Percentiles rank a stretch among this genome's conserved stretches.
phyloP scores from a whole-genome alignment of 2,888 invertebrate genomes.

The Villa cingulata region DNA sequence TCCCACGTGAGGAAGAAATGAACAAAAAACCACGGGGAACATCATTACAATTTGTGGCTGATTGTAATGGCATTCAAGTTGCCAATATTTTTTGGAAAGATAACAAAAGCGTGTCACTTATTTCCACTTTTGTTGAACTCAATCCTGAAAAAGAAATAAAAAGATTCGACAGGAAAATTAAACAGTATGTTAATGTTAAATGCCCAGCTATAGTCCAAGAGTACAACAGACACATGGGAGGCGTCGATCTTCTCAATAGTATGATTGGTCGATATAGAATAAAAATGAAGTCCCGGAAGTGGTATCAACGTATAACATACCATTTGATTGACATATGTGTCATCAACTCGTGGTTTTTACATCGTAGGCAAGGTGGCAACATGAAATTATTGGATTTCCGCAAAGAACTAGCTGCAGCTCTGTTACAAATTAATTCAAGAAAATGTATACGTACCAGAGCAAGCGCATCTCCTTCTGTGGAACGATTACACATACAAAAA shows the following conservation, averaged over 20 bases:
- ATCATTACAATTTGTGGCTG: slow-evolving; percentile 14
- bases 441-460: no score
- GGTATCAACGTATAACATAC: not conserved
- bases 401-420: not conserved
- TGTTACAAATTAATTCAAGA: not conserved
- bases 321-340: not conserved
- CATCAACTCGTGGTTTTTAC: not conserved
- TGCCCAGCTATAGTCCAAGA: slow-evolving; percentile 17
- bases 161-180: slow-evolving; percentile 16
- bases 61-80: slow-evolving; percentile 15
- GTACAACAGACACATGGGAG: slow-evolving; percentile 20
- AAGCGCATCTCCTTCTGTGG: not conserved
- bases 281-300: not conserved
- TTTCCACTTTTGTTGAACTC: slow-evolving; percentile 23
- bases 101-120: slow-evolving; percentile 24
- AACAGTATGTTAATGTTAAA: slow-evolving; percentile 15
- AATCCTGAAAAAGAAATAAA: slow-evolving; percentile 16
- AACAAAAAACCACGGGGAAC: slow-evolving; percentile 15
- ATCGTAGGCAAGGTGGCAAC: not conserved
- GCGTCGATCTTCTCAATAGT: slow-evolving; percentile 18
- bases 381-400: not conserved
- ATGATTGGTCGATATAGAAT: slow-evolving; percentile 16
- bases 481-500: not conserved
- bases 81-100: slow-evolving; percentile 23
- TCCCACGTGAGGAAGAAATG: slow-evolving; percentile 16